A percentile compares a stretch with the other conserved stretches of the same genome.
Evolutionary conservation across 2,888 invertebrate species (phyloP).

Genomic region (Entomobrya multifasciata): DNA sequence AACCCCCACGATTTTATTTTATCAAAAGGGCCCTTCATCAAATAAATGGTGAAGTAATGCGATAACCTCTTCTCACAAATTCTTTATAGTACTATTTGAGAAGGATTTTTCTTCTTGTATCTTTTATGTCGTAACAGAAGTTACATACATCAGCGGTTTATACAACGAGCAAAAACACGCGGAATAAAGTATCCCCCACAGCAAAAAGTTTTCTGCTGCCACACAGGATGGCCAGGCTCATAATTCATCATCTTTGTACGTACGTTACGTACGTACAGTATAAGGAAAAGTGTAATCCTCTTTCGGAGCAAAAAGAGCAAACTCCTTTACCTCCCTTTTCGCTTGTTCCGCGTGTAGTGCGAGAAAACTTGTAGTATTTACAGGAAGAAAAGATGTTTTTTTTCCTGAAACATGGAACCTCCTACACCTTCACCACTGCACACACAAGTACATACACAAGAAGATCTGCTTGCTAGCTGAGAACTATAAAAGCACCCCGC

Average conservation of each 20-base stretch:
- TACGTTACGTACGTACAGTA: too few relatives aligned
- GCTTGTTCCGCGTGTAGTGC: too few relatives aligned
- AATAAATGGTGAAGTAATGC: constrained; percentile 48
- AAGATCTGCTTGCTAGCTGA: too few relatives aligned
- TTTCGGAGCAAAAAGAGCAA: constrained; percentile 59
- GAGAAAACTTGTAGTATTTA: constrained; percentile 54
- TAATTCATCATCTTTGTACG: constrained; percentile 70
- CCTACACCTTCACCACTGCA: neutral
- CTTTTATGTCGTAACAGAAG: neutral
- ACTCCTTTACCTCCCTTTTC: constrained; percentile 19
- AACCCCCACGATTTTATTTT: constrained; percentile 37
- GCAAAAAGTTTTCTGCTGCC: constrained; percentile 63
- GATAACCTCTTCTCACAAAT: constrained; percentile 46
- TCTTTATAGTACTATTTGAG: neutral
- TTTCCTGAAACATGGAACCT: constrained; percentile 23
- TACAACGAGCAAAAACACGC: constrained; percentile 11
- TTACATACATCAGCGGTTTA: too few relatives aligned
- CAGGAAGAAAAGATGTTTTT: constrained; percentile 48
- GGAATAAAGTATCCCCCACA: constrained; percentile 58
- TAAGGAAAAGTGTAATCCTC: constrained; percentile 74
- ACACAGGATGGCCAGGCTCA: constrained; percentile 69
- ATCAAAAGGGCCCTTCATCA: constrained; percentile 43
- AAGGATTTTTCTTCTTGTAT: neutral
- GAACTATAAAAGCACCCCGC: constrained; percentile 15
- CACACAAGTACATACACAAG: neutral